These are phyloP conservation scores for Apantesis nais DNA, from an alignment of 2,888 invertebrate species.

Conservation along the genomic window DNA sequence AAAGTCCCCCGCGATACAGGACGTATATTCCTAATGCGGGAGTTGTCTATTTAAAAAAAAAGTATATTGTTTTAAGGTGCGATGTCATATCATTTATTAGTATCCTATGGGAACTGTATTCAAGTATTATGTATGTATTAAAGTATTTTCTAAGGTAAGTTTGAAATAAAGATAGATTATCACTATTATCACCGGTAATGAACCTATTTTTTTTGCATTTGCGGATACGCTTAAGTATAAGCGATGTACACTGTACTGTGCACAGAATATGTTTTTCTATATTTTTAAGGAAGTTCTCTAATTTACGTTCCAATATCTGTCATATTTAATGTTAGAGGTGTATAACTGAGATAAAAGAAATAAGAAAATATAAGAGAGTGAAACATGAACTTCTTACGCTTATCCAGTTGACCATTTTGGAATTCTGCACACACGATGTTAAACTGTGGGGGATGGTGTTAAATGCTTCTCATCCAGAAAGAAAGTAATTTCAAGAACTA, in stretches of 20 bases:
- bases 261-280: not conserved
- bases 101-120: not conserved
- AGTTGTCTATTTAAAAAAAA: too few relatives aligned
- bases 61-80: not conserved
- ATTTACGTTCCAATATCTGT: too few relatives aligned
- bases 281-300: too few relatives aligned
- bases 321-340: too few relatives aligned
- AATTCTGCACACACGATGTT: not conserved
- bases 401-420: not conserved
- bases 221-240: not conserved
- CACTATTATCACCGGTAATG: not conserved
- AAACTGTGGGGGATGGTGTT: not conserved
- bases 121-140: not conserved
- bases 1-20: too few relatives aligned
- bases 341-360: too few relatives aligned
- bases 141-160: not conserved
- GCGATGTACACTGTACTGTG: not conserved
- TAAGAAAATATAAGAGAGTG: not conserved
- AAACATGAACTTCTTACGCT: not conserved
- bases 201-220: not conserved
- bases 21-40: too few relatives aligned
- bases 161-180: not conserved
- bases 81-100: not conserved
- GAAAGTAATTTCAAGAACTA: not conserved
- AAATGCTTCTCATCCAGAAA: not conserved